Conservation (phyloP, 2,888 invertebrate species). For the Antitype chi region DNA sequence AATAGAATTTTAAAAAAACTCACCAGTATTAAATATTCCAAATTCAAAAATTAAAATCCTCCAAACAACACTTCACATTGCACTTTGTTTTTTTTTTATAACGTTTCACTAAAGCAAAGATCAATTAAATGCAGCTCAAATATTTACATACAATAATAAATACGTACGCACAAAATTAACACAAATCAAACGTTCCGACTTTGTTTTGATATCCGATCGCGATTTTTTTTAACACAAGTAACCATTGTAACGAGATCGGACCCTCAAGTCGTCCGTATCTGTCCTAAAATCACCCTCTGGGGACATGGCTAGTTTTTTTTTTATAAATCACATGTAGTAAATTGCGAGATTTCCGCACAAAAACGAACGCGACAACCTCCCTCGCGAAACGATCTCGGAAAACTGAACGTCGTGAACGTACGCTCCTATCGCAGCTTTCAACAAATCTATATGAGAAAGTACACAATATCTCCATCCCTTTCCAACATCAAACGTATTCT, state of each 20-base stretch:
- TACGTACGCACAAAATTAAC: constrained; percentile 64
- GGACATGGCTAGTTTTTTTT: constrained; percentile 64
- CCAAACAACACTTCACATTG: constrained; percentile 59
- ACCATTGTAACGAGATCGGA: constrained; percentile 52
- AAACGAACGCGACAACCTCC: constrained; percentile 48
- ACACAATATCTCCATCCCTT: constrained; percentile 75
- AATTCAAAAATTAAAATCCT: constrained; percentile 51
- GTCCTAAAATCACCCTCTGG: constrained; percentile 57
- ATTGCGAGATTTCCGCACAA: constrained; percentile 60
- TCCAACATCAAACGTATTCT: constrained; percentile 61
- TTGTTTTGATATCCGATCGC: constrained; percentile 59
- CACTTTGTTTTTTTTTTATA: constrained; percentile 60
- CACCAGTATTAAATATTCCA: constrained; percentile 60
- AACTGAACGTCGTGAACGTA: constrained; percentile 61
- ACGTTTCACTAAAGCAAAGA: constrained; percentile 53
- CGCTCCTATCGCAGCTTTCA: constrained; percentile 79
- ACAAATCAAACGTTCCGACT: constrained; percentile 64
- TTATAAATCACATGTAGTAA: constrained; percentile 65
- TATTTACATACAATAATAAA: constrained; percentile 61
- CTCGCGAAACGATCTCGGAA: constrained; percentile 64
- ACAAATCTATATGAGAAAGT: constrained; percentile 88
- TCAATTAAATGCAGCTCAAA: constrained; percentile 43
- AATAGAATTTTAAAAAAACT: constrained; percentile 38
- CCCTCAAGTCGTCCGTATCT: constrained; percentile 43
- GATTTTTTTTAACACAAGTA: constrained; percentile 55